phyloP scores from a whole-genome alignment of 2,113 vertebrate genomes.

The Campylomormyrus tamandua region DNA sequence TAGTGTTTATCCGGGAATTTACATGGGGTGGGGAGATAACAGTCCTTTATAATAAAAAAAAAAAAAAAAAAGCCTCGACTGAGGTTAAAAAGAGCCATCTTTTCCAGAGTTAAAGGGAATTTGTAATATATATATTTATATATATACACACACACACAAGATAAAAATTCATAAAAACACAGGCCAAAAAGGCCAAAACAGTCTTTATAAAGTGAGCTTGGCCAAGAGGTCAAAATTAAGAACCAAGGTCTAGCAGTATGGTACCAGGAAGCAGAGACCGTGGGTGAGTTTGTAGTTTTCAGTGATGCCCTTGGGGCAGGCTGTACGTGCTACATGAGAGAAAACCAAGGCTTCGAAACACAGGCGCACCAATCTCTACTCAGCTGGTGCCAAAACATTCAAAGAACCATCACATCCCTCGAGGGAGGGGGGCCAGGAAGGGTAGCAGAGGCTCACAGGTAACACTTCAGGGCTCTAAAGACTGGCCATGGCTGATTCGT shows the following conservation, averaged over 20 bases:
- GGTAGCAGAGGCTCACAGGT: slow-evolving; percentile 17
- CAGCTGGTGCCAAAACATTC: neutral
- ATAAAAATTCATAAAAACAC: slow-evolving; percentile 37
- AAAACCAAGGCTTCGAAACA: slow-evolving; percentile 1
- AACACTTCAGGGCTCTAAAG: slow-evolving; percentile 27
- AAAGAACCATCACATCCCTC: neutral
- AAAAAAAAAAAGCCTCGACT: slow-evolving; percentile 29
- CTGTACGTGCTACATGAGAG: slow-evolving; percentile 58
- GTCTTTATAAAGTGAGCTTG: slow-evolving; percentile 39
- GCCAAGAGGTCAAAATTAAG: slow-evolving; percentile 6
- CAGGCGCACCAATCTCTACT: neutral
- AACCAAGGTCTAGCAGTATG: slow-evolving; percentile 7
- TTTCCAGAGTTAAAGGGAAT: slow-evolving; percentile 46
- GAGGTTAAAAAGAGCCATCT: slow-evolving; percentile 39
- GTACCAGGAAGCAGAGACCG: neutral
- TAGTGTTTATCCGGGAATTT: slow-evolving; percentile 41
- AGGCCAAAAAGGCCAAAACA: slow-evolving; percentile 40
- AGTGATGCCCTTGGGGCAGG: slow-evolving; percentile 46
- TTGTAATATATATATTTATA: neutral
- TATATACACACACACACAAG: slow-evolving; percentile 33
- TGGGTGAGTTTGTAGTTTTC: slow-evolving; percentile 30
- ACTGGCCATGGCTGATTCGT: neutral
- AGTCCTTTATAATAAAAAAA: slow-evolving; percentile 17
- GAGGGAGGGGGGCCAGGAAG: slow-evolving; percentile 20
- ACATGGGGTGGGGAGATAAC: slow-evolving; percentile 16